A percentile compares a stretch with the other conserved stretches of the same genome.
Evolutionary conservation across 2,888 invertebrate genomes (phyloP).

Genomic region (Phortica okadai): DNA sequence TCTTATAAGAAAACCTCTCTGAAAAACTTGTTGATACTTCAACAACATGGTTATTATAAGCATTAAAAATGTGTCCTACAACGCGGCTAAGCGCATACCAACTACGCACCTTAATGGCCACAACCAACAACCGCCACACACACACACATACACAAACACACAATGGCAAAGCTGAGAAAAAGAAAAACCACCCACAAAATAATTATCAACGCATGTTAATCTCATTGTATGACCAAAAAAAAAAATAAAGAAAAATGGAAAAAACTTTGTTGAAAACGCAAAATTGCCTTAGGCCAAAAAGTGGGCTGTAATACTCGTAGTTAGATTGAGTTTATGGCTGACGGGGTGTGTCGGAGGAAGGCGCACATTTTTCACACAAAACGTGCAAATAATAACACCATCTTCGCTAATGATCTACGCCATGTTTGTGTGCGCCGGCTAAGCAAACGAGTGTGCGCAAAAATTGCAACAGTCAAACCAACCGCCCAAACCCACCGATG

Average conservation of each 20-base stretch:
- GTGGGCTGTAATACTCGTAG: background rate
- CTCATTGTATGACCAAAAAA: slow-evolving; percentile 33
- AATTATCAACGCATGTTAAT: slow-evolving; percentile 49
- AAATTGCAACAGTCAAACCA: background rate
- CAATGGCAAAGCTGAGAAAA: background rate
- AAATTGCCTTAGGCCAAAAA: background rate
- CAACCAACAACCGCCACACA: background rate
- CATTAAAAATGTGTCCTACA: background rate
- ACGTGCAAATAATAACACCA: slow-evolving; percentile 76
- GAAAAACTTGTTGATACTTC: background rate
- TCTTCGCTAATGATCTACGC: slow-evolving; percentile 73
- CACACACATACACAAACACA: background rate
- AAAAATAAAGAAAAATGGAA: background rate
- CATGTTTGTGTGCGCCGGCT: slow-evolving; percentile 48
- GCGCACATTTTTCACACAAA: slow-evolving; percentile 68
- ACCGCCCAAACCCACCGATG: background rate
- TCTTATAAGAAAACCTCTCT: no score
- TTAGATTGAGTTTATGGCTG: background rate
- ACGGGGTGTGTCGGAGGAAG: background rate
- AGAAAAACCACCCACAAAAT: slow-evolving; percentile 39
- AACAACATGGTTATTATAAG: background rate
- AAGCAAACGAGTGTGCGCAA: background rate
- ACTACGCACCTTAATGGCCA: slow-evolving; percentile 16
- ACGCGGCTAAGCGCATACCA: background rate
- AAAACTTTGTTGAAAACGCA: background rate